Evolutionary conservation across 2,888 invertebrate species (phyloP), one percentile per base, ranked within the genome.

Genomic region (Pteria penguin): DNA sequence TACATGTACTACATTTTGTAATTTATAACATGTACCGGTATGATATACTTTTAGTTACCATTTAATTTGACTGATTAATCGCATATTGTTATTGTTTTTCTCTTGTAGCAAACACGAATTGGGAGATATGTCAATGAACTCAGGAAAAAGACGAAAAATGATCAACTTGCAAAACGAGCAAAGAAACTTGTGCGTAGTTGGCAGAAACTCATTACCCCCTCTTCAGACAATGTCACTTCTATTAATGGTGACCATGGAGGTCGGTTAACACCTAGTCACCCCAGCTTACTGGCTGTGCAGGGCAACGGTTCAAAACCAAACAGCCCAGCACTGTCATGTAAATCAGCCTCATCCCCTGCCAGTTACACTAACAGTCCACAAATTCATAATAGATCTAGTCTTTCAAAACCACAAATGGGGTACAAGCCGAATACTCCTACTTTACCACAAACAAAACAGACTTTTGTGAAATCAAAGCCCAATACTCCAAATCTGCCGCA

Each of bases 61-160:
- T n/a, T n/a, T n/a, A n/a, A 14, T 45, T 8, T 8, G 18, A 45
- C 8, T 45, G 45, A 45, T 45, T 14, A 45, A 45, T 45, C 18
- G 18, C 18, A 18, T 45, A 45, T 14, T 45, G 18, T 45, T 45
- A 45, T 60, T 72, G 68, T 76, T 67, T 81, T 81, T 72, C 55
- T 68, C 79, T 92, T 94, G 1, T 93, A 97, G 97, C 95, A 96
- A 95, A 98, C 98, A 94, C 94, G 98, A 94, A 94, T 98, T 92
- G 98, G 97, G 55, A 96, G 96, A 93, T 95, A 96, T 92, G 96
- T 98, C 92, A 98, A 98, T 92, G 97, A 97, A 92, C 94, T 98
- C 68, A 95, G 98, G 72, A 94, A 96, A 77, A 96, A 96, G 93
- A 97, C 97, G 57, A 94, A 94, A 76, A 96, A 97, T 92, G 96